phyloP scores from a whole-genome alignment of 2,113 vertebrate genomes.

The Festucalex cinctus region DNA sequence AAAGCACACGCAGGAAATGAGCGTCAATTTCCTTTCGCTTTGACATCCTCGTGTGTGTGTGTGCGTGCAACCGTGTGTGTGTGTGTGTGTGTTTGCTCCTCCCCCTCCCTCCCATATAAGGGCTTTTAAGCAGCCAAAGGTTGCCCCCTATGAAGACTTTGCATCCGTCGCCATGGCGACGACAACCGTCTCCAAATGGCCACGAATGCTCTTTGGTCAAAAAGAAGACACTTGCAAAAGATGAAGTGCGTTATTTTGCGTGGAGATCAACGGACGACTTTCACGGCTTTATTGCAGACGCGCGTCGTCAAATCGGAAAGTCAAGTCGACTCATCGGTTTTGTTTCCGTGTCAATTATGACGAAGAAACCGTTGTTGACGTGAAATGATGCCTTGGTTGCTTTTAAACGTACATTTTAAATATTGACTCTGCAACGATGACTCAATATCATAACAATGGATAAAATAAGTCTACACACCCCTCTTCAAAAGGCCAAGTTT shows the following conservation, averaged over 20 bases:
- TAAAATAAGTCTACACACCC: too few relatives aligned
- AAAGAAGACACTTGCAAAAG: conserved; percentile 1
- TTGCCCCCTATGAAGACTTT: conserved; percentile 63
- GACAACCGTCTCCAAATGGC: conserved; percentile 58
- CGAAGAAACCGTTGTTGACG: neutral
- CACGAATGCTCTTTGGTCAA: conserved; percentile 43
- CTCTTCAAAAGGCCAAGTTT: too few relatives aligned
- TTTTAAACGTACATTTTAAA: neutral
- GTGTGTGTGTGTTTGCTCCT: conserved; percentile 27
- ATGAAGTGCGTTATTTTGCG: conserved; percentile 14
- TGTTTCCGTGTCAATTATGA: neutral
- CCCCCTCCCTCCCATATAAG: conserved; percentile 37
- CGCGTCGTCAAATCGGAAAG: neutral
- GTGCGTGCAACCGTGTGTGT: conserved; percentile 20
- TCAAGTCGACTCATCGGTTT: neutral
- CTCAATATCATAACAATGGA: too few relatives aligned
- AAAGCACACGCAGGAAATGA: conserved; percentile 92
- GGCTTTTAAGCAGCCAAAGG: conserved; percentile 72
- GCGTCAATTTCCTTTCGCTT: conserved; percentile 86
- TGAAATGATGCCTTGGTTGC: neutral
- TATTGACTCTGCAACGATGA: too few relatives aligned
- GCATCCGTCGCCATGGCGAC: conserved; percentile 64
- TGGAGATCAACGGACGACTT: neutral
- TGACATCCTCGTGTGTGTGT: conserved; percentile 69
- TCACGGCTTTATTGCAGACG: neutral